A percentile compares a stretch with the other conserved stretches of the same genome.
Evolutionary conservation across 2,797 vertebrate species (phyloP).

Genomic region (Ceyx erithaca): DNA sequence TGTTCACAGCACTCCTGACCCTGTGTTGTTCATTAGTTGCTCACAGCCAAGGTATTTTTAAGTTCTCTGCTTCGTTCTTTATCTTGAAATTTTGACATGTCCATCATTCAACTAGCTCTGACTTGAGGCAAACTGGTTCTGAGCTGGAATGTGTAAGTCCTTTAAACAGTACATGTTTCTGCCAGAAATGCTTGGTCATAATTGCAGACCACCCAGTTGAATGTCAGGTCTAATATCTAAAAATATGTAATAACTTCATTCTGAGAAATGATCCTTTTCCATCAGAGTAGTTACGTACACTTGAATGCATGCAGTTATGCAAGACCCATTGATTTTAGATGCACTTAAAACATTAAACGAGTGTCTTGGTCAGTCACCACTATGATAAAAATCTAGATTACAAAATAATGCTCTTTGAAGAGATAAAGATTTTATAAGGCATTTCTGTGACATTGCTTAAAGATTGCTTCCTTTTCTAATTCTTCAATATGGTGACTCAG

Average conservation of each 20-base stretch:
- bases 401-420: neutral
- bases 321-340: neutral
- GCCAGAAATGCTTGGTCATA: neutral
- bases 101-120: neutral
- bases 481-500: conserved; percentile 47
- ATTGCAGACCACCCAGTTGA: neutral
- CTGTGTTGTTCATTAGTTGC: neutral
- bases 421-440: neutral
- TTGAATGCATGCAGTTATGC: neutral
- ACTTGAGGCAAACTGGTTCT: neutral
- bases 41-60: neutral
- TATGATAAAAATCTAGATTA: neutral
- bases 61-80: neutral
- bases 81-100: neutral
- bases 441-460: neutral
- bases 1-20: neutral
- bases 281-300: neutral
- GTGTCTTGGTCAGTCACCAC: neutral
- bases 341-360: neutral
- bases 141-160: neutral
- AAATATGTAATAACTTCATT: neutral
- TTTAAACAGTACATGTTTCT: neutral
- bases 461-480: neutral
- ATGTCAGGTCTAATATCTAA: neutral
- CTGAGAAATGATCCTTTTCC: neutral